These are phyloP conservation scores for Calameuta pallipes DNA, from an alignment of 2,888 invertebrate species.

Conservation along the genomic window DNA sequence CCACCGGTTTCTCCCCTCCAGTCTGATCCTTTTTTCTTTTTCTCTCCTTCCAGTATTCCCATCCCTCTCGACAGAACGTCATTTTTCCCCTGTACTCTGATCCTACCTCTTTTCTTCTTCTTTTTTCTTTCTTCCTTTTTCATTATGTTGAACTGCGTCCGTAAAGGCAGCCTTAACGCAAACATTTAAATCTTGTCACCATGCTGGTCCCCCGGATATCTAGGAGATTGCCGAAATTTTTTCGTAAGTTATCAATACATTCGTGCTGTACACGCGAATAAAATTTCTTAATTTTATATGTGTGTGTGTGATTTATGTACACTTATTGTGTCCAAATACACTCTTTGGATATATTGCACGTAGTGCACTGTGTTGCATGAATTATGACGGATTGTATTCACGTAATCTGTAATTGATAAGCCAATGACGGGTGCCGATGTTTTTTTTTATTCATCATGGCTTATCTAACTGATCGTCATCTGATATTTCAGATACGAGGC, in stretches of 20 bases:
- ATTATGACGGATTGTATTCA: neutral
- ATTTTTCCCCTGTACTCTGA: neutral
- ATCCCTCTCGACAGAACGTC: neutral
- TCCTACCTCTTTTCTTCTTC: neutral
- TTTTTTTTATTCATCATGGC: neutral
- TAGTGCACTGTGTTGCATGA: neutral
- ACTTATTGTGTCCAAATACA: neutral
- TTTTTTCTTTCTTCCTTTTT: neutral
- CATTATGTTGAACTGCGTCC: neutral
- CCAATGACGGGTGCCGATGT: neutral
- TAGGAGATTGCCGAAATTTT: neutral
- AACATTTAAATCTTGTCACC: neutral
- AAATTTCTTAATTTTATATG: neutral
- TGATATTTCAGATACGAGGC: constrained; percentile 28
- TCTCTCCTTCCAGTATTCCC: neutral
- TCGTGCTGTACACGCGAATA: neutral
- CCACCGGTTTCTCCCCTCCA: neutral
- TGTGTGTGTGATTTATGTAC: neutral
- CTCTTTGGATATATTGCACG: neutral
- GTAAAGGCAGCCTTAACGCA: neutral
- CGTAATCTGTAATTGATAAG: neutral
- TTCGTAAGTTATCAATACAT: neutral
- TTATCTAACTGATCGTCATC: neutral
- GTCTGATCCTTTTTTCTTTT: neutral
- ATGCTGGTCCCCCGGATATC: neutral